Evolutionary conservation across 2,797 vertebrate species (phyloP).

Genomic region (Mus caroli): DNA sequence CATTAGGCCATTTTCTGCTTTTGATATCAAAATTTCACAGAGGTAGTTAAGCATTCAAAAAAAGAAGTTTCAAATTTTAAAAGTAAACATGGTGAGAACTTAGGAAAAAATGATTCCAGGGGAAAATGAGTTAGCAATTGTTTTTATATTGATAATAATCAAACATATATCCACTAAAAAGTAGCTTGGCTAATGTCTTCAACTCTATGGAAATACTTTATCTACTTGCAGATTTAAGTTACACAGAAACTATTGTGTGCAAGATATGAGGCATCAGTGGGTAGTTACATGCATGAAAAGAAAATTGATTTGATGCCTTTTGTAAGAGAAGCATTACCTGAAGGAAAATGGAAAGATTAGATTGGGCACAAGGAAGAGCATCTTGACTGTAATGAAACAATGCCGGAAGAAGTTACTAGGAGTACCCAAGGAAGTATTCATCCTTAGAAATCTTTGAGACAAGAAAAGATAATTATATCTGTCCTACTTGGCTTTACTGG

Average conservation of each 20-base stretch:
- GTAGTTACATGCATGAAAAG: not conserved
- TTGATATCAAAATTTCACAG: not conserved
- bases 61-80: not conserved
- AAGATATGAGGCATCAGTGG: not conserved
- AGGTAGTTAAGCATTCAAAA: not conserved
- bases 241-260: not conserved
- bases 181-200: slow-evolving; percentile 4
- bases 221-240: slow-evolving; percentile 41
- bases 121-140: slow-evolving; percentile 28
- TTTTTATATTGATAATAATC: slow-evolving; percentile 31
- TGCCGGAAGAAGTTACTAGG: slow-evolving; percentile 61
- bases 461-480: slow-evolving; percentile 73
- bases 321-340: slow-evolving; percentile 59
- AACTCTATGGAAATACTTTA: slow-evolving; percentile 36
- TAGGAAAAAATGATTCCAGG: not conserved
- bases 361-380: slow-evolving; percentile 70
- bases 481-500: slow-evolving; percentile 62
- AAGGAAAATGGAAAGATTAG: slow-evolving; percentile 67
- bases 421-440: slow-evolving; percentile 47
- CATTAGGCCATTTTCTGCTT: not conserved
- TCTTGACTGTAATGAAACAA: slow-evolving; percentile 73
- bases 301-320: not conserved
- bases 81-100: slow-evolving; percentile 10
- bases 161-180: not conserved
- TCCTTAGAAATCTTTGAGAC: slow-evolving; percentile 65